These are phyloP conservation scores for Hirtodrosophila cameraria DNA, from an alignment of 2,888 invertebrate species.

Conservation along the genomic window DNA sequence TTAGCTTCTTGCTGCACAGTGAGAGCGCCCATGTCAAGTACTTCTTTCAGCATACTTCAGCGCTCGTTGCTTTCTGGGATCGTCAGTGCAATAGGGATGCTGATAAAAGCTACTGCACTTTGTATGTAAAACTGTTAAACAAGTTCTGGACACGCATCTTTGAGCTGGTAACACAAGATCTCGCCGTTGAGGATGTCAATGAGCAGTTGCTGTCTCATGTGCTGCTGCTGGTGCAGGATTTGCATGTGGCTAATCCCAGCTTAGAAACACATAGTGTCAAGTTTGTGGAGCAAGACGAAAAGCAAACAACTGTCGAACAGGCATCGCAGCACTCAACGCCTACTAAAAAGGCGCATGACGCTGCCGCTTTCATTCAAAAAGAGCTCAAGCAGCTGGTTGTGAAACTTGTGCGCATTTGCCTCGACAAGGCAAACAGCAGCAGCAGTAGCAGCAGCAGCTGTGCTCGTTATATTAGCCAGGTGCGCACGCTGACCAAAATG, in stretches of 20 bases:
- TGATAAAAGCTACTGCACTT: constrained; percentile 55
- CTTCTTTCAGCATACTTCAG: constrained; percentile 85
- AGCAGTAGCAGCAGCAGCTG: constrained; percentile 81
- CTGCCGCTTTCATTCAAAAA: constrained; percentile 70
- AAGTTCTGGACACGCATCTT: constrained; percentile 81
- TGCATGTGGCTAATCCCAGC: constrained; percentile 80
- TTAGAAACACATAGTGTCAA: constrained; percentile 85
- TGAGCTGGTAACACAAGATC: constrained; percentile 61
- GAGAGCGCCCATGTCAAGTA: constrained; percentile 79
- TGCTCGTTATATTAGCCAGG: constrained; percentile 85
- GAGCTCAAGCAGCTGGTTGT: constrained; percentile 78
- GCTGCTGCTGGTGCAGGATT: constrained; percentile 83
- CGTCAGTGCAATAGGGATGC: constrained; percentile 66
- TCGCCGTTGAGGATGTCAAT: constrained; percentile 60
- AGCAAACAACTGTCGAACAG: constrained; percentile 47
- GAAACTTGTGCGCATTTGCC: constrained; percentile 84
- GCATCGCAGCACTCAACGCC: constrained; percentile 28
- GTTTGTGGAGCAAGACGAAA: constrained; percentile 83
- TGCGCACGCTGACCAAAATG: constrained; percentile 86
- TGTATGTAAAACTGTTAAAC: constrained; percentile 70
- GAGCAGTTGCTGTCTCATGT: constrained; percentile 81
- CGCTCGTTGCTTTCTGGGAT: constrained; percentile 86
- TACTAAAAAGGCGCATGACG: constrained; percentile 43
- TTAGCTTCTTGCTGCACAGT: constrained; percentile 85
- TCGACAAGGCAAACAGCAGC: constrained; percentile 85